Evolutionary conservation across 2,113 vertebrate species (phyloP).

Genomic region (Aptenodytes forsteri): DNA sequence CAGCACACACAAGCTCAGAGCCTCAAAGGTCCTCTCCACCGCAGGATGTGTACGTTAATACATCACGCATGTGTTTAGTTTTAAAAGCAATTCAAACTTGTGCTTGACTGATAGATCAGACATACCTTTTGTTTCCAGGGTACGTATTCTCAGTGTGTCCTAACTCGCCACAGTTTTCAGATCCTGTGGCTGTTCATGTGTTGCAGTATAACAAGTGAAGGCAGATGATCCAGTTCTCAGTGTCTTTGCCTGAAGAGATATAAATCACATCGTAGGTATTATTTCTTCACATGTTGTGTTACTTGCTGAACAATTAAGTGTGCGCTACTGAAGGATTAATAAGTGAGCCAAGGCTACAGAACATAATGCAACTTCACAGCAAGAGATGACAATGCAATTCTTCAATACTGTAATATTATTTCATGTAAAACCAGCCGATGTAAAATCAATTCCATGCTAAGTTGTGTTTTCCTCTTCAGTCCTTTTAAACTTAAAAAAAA

Average conservation of each 20-base stretch:
- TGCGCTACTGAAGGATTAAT: not conserved
- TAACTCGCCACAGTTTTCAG: not conserved
- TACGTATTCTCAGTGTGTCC: not conserved
- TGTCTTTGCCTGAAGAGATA: not conserved
- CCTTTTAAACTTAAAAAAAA: not conserved
- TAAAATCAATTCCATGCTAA: slow-evolving; percentile 21
- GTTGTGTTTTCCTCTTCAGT: not conserved
- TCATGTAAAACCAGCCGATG: not conserved
- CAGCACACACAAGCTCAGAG: not conserved
- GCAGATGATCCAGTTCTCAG: not conserved
- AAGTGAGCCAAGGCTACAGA: not conserved
- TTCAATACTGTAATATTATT: not conserved
- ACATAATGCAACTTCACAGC: not conserved
- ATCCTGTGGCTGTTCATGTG: not conserved
- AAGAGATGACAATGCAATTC: not conserved
- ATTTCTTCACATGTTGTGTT: slow-evolving; percentile 9
- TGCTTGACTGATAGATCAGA: not conserved
- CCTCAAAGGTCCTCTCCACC: not conserved
- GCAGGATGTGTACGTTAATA: not conserved
- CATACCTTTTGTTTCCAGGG: not conserved
- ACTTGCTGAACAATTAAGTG: slow-evolving; percentile 8
- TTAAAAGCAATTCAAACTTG: not conserved
- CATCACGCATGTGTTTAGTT: accelerated
- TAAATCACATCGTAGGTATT: not conserved
- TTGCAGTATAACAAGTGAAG: not conserved